These are phyloP conservation scores for Listronotus bonariensis DNA, from an alignment of 1,140 invertebrate species.

Conservation along the genomic window DNA sequence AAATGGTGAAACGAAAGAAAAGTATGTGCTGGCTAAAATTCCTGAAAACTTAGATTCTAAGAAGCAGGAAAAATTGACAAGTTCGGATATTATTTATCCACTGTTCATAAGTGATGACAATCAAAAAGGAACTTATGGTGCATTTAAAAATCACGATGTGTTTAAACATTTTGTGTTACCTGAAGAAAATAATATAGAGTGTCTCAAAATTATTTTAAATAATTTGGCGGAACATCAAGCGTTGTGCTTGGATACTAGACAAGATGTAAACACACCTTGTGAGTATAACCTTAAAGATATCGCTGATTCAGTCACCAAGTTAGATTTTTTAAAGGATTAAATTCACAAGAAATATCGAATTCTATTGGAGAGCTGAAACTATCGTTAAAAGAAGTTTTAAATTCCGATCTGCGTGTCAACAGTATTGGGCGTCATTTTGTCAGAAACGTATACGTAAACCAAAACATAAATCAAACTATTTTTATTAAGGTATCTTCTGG, in stretches of 20 bases:
- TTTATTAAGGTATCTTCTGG: conserved; percentile 1
- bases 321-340: not conserved
- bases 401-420: conserved; percentile 4
- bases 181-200: conserved; percentile 4
- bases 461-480: not conserved
- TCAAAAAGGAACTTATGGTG: not conserved
- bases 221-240: conserved; percentile 15
- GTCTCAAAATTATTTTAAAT: conserved; percentile 11
- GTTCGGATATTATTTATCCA: not conserved
- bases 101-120: not conserved
- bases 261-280: not conserved
- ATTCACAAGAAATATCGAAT: not conserved
- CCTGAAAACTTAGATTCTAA: too few species aligned
- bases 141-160: not conserved
- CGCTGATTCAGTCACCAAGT: not conserved
- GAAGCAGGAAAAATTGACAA: too few species aligned
- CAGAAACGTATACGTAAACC: conserved; percentile 11
- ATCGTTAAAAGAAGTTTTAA: conserved; percentile 1
- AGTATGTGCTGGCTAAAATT: not conserved
- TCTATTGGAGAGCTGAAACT: conserved; percentile 6
- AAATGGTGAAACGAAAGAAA: not conserved
- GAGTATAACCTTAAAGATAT: conserved; percentile 3
- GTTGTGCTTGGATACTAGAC: not conserved
- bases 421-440: not conserved
- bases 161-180: not conserved